Percentiles rank a stretch among this genome's conserved stretches.
Conservation (phyloP, 2,888 invertebrate species). For the Marronus borbonicus region DNA sequence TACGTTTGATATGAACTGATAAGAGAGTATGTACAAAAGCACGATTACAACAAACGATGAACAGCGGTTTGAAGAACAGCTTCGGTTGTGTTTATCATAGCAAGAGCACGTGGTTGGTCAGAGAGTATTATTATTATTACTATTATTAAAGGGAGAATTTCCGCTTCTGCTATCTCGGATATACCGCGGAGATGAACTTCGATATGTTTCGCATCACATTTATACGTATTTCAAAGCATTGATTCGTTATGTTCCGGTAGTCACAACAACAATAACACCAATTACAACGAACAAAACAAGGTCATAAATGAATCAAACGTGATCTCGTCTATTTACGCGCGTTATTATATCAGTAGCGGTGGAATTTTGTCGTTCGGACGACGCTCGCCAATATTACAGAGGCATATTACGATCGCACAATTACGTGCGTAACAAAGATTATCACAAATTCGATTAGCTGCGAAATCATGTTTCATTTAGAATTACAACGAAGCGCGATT, state of each 20-base stretch:
- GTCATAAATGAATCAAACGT: constrained; percentile 35
- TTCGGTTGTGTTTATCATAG: constrained; percentile 22
- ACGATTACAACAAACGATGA: constrained; percentile 33
- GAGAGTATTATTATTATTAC: not conserved
- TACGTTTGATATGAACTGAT: constrained; percentile 45
- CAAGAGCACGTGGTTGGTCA: constrained; percentile 31
- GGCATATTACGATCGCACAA: not conserved
- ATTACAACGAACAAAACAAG: constrained; percentile 38
- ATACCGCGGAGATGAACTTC: not conserved
- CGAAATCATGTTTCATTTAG: constrained; percentile 14
- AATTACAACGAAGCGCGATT: constrained; percentile 8
- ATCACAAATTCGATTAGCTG: constrained; percentile 15
- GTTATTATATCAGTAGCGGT: not conserved
- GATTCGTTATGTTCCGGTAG: constrained; percentile 30
- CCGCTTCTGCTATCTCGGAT: not conserved
- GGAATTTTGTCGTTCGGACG: not conserved
- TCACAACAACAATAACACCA: constrained; percentile 33
- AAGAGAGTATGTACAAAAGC: constrained; percentile 43
- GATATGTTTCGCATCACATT: constrained; percentile 32
- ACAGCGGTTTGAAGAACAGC: constrained; percentile 31
- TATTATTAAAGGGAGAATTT: not conserved
- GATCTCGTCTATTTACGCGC: constrained; percentile 8
- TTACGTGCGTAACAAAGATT: not conserved
- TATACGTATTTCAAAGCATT: constrained; percentile 11
- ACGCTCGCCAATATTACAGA: constrained; percentile 8